phyloP scores from a whole-genome alignment of 2,888 invertebrate species.

The Tenthredo notha region DNA sequence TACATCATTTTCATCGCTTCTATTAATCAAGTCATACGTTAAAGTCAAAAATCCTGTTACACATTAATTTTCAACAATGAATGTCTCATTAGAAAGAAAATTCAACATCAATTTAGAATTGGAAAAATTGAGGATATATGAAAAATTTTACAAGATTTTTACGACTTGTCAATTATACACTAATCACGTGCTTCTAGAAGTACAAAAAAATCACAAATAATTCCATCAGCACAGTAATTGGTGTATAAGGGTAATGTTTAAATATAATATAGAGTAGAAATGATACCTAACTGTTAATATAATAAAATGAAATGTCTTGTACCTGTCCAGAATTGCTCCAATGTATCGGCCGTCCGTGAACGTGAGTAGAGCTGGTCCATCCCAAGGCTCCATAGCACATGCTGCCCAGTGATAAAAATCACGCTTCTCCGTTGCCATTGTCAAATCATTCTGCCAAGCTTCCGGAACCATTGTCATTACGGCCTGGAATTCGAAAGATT shows the following conservation, averaged over 20 bases:
- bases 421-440: slow-evolving; percentile 95
- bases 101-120: not conserved
- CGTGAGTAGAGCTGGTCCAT: slow-evolving; percentile 97
- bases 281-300: slow-evolving; percentile 50
- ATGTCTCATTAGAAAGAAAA: not conserved
- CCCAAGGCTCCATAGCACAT: slow-evolving; percentile 99
- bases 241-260: not conserved
- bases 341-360: slow-evolving; percentile 99
- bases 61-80: not conserved
- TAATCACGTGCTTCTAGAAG: slow-evolving; percentile 41
- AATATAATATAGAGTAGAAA: slow-evolving; percentile 36
- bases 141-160: slow-evolving; percentile 40
- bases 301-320: slow-evolving; percentile 64
- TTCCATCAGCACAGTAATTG: slow-evolving; percentile 19
- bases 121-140: not conserved
- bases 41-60: slow-evolving; percentile 46
- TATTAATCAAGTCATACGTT: slow-evolving; percentile 30
- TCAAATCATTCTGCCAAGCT: slow-evolving; percentile 97
- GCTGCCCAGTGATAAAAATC: slow-evolving; percentile 99
- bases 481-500: slow-evolving; percentile 80
- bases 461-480: slow-evolving; percentile 99
- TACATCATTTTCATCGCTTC: slow-evolving; percentile 40
- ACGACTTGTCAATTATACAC: slow-evolving; percentile 39
- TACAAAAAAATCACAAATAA: slow-evolving; percentile 35
- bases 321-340: slow-evolving; percentile 88